Conservation (phyloP, 1,140 invertebrate genomes). For the Sycobia sp. region DNA sequence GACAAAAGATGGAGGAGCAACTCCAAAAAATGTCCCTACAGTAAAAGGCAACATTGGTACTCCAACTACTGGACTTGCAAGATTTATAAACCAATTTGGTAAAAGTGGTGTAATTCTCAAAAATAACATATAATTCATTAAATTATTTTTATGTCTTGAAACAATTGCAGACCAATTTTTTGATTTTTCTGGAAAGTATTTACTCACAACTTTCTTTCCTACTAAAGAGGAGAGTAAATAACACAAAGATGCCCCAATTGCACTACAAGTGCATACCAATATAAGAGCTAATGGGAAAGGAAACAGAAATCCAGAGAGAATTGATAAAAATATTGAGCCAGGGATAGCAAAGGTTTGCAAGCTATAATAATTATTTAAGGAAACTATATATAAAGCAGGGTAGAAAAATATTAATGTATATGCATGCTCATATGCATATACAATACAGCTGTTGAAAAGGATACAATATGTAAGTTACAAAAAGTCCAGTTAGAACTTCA, state of each 20-base stretch:
- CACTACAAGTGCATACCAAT: constrained; percentile 95
- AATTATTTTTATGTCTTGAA: constrained; percentile 82
- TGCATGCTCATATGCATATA: background rate
- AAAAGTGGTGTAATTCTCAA: constrained; percentile 95
- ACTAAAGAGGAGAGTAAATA: constrained; percentile 91
- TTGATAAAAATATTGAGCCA: constrained; percentile 96
- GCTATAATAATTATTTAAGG: constrained; percentile 65
- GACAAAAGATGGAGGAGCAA: constrained; percentile 96
- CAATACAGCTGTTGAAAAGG: constrained; percentile 73
- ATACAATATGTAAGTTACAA: constrained; percentile 98
- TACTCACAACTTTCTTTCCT: constrained; percentile 82
- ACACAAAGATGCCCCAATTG: constrained; percentile 93
- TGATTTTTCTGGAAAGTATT: constrained; percentile 89
- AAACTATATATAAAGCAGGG: constrained; percentile 21
- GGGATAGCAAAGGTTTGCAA: constrained; percentile 99
- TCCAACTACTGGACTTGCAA: constrained; percentile 94
- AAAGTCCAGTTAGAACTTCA: constrained; percentile 88
- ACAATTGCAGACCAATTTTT: constrained; percentile 83
- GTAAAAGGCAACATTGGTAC: constrained; percentile 93
- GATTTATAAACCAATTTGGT: constrained; percentile 99
- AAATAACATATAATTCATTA: constrained; percentile 97
- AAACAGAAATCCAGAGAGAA: constrained; percentile 96
- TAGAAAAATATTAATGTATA: constrained; percentile 13
- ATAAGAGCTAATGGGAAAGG: constrained; percentile 88
- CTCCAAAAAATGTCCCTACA: constrained; percentile 91